These are phyloP conservation scores for Sciurus niger DNA, from an alignment of 2,113 vertebrate genomes.

Conservation along the genomic window DNA sequence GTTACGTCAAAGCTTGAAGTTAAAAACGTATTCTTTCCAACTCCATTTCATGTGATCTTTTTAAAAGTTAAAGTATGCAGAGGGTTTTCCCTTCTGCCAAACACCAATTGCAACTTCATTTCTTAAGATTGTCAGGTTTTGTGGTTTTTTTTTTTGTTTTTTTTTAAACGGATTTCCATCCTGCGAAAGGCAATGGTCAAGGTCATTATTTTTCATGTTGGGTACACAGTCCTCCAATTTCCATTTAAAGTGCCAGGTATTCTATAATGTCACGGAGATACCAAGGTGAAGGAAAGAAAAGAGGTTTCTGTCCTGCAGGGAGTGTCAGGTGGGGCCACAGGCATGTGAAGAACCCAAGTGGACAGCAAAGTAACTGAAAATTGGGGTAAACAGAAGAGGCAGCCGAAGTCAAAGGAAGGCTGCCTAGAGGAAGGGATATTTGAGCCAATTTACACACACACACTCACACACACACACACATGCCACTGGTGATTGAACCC, in stretches of 20 bases:
- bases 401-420: not conserved
- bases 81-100: not conserved
- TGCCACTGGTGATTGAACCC: not conserved
- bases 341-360: not conserved
- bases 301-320: not conserved
- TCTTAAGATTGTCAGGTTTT: not conserved
- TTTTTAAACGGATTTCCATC: not conserved
- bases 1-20: not conserved
- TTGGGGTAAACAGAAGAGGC: not conserved
- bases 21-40: constrained; percentile 17
- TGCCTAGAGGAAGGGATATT: not conserved
- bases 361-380: not conserved
- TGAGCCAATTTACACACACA: not conserved
- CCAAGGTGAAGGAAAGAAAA: not conserved
- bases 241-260: not conserved
- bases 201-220: not conserved
- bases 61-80: constrained; percentile 6
- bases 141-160: not conserved
- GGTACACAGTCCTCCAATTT: not conserved
- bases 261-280: not conserved
- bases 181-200: not conserved
- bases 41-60: constrained; percentile 26
- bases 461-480: too few species aligned
- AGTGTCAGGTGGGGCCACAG: not conserved
- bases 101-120: not conserved